Evolutionary conservation across 2,888 invertebrate genomes (phyloP).

Genomic region (Smittia aterrima): DNA sequence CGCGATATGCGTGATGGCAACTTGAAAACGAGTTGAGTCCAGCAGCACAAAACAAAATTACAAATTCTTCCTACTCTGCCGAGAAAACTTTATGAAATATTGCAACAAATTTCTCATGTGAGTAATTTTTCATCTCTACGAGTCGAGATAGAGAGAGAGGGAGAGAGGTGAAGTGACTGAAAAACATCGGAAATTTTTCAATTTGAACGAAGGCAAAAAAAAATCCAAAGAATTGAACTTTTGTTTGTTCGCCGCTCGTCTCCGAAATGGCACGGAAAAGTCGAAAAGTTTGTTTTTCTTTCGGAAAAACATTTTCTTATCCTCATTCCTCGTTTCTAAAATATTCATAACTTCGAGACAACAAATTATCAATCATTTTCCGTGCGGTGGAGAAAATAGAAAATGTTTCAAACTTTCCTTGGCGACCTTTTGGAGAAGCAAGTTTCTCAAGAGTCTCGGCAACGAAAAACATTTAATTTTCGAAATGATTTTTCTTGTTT

Average conservation of each 20-base stretch:
- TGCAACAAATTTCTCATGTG: constrained; percentile 1
- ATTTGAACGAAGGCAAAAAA: background rate
- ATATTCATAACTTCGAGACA: constrained; percentile 24
- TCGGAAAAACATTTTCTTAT: background rate
- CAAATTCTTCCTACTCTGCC: too few species aligned
- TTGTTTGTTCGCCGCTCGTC: background rate
- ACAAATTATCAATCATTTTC: constrained; percentile 23
- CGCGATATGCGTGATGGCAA: too few species aligned
- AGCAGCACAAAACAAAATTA: too few species aligned
- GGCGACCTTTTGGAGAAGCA: background rate
- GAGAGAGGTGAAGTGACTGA: background rate
- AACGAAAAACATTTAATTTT: background rate
- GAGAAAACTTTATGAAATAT: constrained; percentile 8
- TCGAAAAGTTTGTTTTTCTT: background rate
- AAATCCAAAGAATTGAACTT: constrained; percentile 17
- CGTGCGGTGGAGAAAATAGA: background rate
- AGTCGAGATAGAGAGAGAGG: background rate
- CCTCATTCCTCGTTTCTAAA: background rate
- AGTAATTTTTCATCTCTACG: constrained; percentile 10
- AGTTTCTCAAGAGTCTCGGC: background rate
- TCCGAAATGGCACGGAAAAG: background rate
- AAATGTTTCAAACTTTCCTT: background rate
- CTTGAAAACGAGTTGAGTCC: too few species aligned
- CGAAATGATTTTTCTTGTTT: background rate
- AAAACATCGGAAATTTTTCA: background rate